phyloP scores from a whole-genome alignment of 1,140 invertebrate species.

The Drosophila setifemur region DNA sequence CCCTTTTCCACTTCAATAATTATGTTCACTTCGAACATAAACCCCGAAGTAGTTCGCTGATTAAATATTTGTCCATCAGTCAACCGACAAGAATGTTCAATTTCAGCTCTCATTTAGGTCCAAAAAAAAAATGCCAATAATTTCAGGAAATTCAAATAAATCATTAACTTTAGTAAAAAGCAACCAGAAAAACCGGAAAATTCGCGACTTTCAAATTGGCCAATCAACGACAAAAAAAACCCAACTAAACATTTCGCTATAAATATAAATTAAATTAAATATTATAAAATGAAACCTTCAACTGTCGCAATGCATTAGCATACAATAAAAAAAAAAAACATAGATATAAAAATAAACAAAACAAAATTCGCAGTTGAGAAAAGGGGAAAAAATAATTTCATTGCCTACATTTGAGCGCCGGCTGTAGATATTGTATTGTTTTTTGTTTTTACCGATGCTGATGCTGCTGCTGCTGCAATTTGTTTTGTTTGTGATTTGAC shows the following conservation, averaged over 20 bases:
- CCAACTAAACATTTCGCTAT: conserved; percentile 26
- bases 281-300: conserved; percentile 42
- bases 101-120: not conserved
- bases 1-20: too few relatives aligned
- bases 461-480: conserved; percentile 50
- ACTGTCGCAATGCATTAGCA: conserved; percentile 49
- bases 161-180: conserved; percentile 26
- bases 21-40: too few relatives aligned
- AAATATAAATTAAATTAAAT: conserved; percentile 69
- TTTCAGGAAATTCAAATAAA: conserved; percentile 31
- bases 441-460: conserved; percentile 15
- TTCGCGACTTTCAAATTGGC: conserved; percentile 39
- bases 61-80: not conserved
- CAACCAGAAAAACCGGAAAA: not conserved
- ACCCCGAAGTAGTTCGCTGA: too few relatives aligned
- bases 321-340: not conserved
- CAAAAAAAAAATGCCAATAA: conserved; percentile 10
- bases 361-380: conserved; percentile 25
- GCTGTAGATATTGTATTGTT: conserved; percentile 29
- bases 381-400: conserved; percentile 44
- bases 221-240: conserved; percentile 13
- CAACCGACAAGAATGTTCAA: conserved; percentile 1
- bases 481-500: conserved; percentile 78
- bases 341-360: not conserved
- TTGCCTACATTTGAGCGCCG: conserved; percentile 70